Evolutionary conservation across 2,888 invertebrate genomes (phyloP), one percentile per base, ranked within the genome.

Genomic region (Tridacna gigas): DNA sequence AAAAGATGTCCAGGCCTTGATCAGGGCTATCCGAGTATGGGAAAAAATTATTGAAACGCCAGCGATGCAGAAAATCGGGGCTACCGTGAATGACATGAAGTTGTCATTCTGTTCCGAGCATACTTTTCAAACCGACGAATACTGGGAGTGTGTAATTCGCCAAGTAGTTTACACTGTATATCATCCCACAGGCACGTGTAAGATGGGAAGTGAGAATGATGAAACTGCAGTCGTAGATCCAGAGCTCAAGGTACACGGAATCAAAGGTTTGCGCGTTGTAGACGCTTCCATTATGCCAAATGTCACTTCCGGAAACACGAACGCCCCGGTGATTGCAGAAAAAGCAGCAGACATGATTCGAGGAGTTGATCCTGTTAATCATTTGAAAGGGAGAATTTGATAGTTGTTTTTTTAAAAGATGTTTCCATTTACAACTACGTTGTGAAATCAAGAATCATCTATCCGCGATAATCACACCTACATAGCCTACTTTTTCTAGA

Each of bases 181-280:
- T 93, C 97, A 98, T 94, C 96, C 96, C 0, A 96, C 96, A 0
- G 97, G 97, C 1, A 97, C 97, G 0, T 97, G 97, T 91, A 96
- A 96, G 26, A 97, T 97, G 93, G 97, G 97, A 0, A 92, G 84
- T n/a, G 82, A 48, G 0, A 90, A 92, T 12, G 95, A 95, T 83
- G 67, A 80, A 0, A 90, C 93, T 92, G 95, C 96, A 0, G 97
- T 97, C 0, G 97, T 97, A 0, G 97, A 97, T 91, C 95, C 96
- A 3, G 92, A 96, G 47, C 89, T 93, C 7, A 89, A 77, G 65
- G 85, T 85, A 11, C 82, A 18, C 25, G 85, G 85, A n/a, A 85
- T 85, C 18, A 47, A 71, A 51, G 82, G 82, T 9, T 51, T 84
- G 5, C 76, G 84, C 45, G 75, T 84, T 15, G 84, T 76, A 18